These are phyloP conservation scores for Amphipoea oculea DNA, from an alignment of 2,888 invertebrate species.

Conservation along the genomic window DNA sequence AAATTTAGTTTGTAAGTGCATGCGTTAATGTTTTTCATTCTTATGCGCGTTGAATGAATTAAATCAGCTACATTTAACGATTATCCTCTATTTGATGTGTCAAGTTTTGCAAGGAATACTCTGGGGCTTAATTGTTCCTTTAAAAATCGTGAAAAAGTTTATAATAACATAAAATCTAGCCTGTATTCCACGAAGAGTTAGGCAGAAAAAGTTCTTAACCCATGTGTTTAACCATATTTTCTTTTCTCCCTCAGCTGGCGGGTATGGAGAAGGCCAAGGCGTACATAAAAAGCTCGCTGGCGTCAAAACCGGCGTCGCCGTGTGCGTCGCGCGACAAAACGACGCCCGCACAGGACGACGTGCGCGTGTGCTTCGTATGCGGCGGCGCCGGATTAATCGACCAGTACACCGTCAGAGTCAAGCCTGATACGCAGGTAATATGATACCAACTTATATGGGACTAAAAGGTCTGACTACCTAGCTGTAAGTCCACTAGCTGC, in stretches of 20 bases:
- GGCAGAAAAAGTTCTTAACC: not conserved
- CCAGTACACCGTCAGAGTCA: slow-evolving; percentile 92
- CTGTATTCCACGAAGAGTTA: not conserved
- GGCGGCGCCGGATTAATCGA: slow-evolving; percentile 94
- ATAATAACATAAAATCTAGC: too few species aligned
- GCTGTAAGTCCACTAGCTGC: not conserved
- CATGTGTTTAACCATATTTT: slow-evolving; percentile 1
- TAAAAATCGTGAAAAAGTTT: too few species aligned
- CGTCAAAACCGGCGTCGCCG: slow-evolving; percentile 89
- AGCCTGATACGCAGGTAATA: slow-evolving; percentile 85
- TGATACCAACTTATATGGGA: slow-evolving; percentile 10
- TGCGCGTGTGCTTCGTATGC: slow-evolving; percentile 91
- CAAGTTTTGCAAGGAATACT: not conserved
- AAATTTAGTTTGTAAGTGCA: not conserved
- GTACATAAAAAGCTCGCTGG: slow-evolving; percentile 93
- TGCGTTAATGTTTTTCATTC: not conserved
- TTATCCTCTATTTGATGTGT: not conserved
- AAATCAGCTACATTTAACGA: not conserved
- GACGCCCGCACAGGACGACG: slow-evolving; percentile 90
- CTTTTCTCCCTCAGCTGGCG: slow-evolving; percentile 58
- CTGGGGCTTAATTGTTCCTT: not conserved
- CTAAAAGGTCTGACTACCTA: not conserved
- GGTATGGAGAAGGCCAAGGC: slow-evolving; percentile 93
- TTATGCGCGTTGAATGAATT: not conserved
- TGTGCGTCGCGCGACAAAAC: slow-evolving; percentile 84